Base-by-base conservation (phyloP, 2,888 invertebrate species). In the Leucania comma region DNA sequence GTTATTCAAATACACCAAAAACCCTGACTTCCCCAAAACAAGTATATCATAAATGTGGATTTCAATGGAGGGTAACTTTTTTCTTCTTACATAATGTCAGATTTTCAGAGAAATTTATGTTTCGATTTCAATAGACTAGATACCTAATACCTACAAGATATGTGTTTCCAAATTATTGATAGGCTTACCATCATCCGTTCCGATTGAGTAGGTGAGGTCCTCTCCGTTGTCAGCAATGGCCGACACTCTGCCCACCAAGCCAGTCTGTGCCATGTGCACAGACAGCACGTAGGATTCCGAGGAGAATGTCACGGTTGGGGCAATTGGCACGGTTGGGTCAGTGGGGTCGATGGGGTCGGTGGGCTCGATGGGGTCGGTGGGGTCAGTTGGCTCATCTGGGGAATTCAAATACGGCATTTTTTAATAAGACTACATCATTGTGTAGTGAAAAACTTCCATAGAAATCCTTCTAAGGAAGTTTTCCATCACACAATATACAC, bases 211-310 rank as follows among this genome's bases (percentile, higher is more conserved):
- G 10, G 64, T 72, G n/a, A 96, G 53, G 0, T 76, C 60, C 73
- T 95, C 95, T 50, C 89, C 90, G 61, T 93, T 94, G 77, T 90
- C 90, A 1, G 93, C 90, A n/a, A 88, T 86, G 1, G 95, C 95
- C 6, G 80, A 72, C 12, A 95, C 94, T 48, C 78, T 82, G 6
- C 94, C 94, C 2, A 94, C 78, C 4, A 87, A 22, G 0, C 95
- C 95, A 0, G 88, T 90, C 57, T 92, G 92, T 0, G 80, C 77
- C 32, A 88, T 84, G 14, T 90, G 88, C n/a, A 90, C 90, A 50
- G 84, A 86, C 1, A 95, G 38, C 38, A 86, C 86, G 79, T 95
- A 95, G 0, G 90, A 89, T 0, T 88, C 48, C 2, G 92, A 90
- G 12, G 83, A 86, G 79, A 95, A 95, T 17, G 89, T 82, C 5